Evolutionary conservation across 2,797 vertebrate genomes (phyloP).

Genomic region (Leptoclinus maculatus): DNA sequence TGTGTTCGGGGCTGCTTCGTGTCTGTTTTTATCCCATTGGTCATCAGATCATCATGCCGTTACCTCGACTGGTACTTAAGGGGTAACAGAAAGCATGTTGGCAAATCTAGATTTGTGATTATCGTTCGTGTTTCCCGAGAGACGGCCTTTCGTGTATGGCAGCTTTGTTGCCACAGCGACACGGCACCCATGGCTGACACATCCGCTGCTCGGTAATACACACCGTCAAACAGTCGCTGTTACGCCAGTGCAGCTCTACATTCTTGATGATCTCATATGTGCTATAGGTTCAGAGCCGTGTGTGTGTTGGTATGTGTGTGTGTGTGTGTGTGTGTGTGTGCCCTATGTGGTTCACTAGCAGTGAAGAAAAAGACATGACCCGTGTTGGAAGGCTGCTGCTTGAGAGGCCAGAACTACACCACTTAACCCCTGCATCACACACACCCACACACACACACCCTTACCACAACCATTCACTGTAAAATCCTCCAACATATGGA

Average conservation of each 20-base stretch:
- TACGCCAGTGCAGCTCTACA: constrained; percentile 24
- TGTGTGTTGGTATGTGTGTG: background rate
- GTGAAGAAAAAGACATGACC: constrained; percentile 62
- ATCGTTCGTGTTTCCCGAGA: background rate
- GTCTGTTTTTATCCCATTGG: constrained; percentile 7
- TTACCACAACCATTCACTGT: constrained; percentile 49
- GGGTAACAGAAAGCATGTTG: background rate
- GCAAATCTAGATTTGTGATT: constrained; percentile 1
- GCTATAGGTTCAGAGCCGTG: constrained; percentile 6
- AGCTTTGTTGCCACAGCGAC: constrained; percentile 29
- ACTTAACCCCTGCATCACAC: constrained; percentile 70
- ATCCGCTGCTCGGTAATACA: constrained; percentile 44
- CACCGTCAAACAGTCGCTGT: constrained; percentile 39
- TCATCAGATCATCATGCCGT: constrained; percentile 3
- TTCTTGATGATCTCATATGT: constrained; percentile 36
- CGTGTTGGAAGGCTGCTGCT: constrained; percentile 47
- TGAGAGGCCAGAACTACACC: constrained; percentile 68
- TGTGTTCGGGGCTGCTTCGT: constrained; percentile 15
- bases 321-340: constrained; percentile 14
- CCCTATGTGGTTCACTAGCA: constrained; percentile 40
- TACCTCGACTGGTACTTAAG: background rate
- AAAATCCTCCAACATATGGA: constrained; percentile 67
- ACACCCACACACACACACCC: constrained; percentile 14
- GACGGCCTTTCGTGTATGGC: constrained; percentile 2
- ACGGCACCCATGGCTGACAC: constrained; percentile 16